A percentile compares a stretch with the other conserved stretches of the same genome.
These are phyloP conservation scores for Climacteris rufus DNA, from an alignment of 2,113 vertebrate species.

Conservation along the genomic window DNA sequence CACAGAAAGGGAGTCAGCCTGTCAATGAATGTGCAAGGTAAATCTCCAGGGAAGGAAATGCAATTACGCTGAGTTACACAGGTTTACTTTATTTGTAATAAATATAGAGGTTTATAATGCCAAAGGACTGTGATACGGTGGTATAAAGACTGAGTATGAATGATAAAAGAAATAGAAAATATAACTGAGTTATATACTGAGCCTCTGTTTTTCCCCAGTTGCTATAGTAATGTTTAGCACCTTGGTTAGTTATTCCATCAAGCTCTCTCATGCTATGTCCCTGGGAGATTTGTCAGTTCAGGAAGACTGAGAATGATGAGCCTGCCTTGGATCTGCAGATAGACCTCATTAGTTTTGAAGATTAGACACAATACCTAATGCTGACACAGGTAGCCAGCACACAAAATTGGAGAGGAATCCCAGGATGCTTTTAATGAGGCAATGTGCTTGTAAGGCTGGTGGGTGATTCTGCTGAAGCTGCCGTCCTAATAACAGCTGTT, in stretches of 20 bases:
- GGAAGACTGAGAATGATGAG: neutral
- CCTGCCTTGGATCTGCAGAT: neutral
- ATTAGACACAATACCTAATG: neutral
- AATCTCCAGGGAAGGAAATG: neutral
- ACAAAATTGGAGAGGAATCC: neutral
- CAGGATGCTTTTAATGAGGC: neutral
- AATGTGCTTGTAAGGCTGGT: neutral
- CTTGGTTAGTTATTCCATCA: slow-evolving; percentile 13
- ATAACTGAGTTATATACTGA: neutral
- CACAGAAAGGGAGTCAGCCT: neutral
- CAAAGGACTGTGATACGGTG: neutral
- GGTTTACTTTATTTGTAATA: neutral
- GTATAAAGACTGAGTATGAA: neutral
- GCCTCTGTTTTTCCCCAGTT: neutral
- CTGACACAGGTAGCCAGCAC: neutral
- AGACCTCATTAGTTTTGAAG: neutral
- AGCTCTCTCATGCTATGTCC: neutral
- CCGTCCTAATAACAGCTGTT: neutral
- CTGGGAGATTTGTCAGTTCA: neutral
- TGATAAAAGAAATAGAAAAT: neutral
- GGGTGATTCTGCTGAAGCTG: neutral
- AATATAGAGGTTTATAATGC: neutral
- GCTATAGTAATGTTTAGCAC: slow-evolving; percentile 28
- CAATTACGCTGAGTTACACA: neutral
- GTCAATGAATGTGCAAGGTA: neutral